Base-by-base conservation (phyloP, 2,888 invertebrate genomes). In the Cancer borealis region DNA sequence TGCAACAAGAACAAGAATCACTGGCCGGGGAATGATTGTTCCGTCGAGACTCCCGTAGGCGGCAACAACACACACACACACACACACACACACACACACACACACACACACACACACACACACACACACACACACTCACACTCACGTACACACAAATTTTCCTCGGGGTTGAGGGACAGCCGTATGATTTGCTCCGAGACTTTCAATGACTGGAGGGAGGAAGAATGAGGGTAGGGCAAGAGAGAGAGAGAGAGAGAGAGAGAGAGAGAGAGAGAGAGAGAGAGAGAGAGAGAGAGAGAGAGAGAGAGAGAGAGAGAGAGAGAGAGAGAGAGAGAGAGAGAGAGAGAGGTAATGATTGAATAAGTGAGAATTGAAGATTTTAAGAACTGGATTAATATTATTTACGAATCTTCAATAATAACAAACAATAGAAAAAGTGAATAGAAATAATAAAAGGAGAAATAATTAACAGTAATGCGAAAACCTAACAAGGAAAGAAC, bases 211-310 rank as follows among this genome's bases (percentile, higher is more conserved):
- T 26, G 73, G 47, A 47, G 89, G 30, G 89, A 89, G 89, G 30
- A 47, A 89, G 47, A 46, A 47, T 30, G n/a, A 89, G 49, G 30
- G 88, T 12, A 21, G 21, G 21, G 66, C 12, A 14, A 66, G 66
- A 88, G 88, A 88, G 88, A 88, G 88, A 88, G 88, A 88, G 88
- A 88, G 88, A 88, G 88, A 88, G 88, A 88, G 88, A 88, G 88
- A 88, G 49, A 47, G 89, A 88, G 88, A 88, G 88, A 88, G 88
- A 88, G 88, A 88, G 88, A 88, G 88, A 88, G 45, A 88, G 88
- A 88, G 88, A 88, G 88, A 88, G 88, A 88, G 88, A 88, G 88
- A 88, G 88, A 88, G 88, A 88, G 88, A 88, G 88, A 88, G 88
- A 88, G 88, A 88, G 88, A 88, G 46, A 88, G 88, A 88, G 88